Evolutionary conservation across 2,113 vertebrate species (phyloP).

Genomic region (Mionectes macconnelli): DNA sequence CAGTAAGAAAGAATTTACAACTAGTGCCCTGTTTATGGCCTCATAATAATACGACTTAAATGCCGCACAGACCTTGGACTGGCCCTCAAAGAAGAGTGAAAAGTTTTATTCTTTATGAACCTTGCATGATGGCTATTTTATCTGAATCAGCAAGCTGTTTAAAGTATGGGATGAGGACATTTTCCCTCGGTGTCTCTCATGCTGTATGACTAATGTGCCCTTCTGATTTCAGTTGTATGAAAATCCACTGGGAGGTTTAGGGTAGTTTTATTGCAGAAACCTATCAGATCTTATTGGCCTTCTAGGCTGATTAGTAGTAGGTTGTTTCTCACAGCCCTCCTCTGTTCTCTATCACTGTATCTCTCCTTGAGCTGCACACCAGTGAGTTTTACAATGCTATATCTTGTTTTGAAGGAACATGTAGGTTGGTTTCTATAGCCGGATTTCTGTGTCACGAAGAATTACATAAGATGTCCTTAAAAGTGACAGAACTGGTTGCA

Average conservation of each 20-base stretch:
- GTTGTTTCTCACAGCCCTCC: neutral
- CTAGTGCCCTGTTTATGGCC: neutral
- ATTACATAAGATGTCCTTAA: neutral
- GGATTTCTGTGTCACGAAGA: neutral
- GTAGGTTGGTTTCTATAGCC: neutral
- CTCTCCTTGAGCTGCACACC: neutral
- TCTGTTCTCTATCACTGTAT: neutral
- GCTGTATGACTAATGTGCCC: constrained; percentile 31
- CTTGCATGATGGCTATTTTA: constrained; percentile 35
- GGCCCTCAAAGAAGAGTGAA: neutral
- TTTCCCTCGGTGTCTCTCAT: neutral
- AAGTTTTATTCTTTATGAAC: constrained; percentile 40
- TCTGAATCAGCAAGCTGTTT: constrained; percentile 28
- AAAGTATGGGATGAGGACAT: neutral
- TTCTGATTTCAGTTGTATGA: constrained; percentile 46
- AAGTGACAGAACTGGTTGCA: neutral
- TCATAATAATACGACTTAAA: neutral
- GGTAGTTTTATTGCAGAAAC: constrained; percentile 38
- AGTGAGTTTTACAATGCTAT: neutral
- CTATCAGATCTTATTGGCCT: constrained; percentile 33
- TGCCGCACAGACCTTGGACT: constrained; percentile 21
- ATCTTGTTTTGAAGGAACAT: neutral
- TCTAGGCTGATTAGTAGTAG: constrained; percentile 12
- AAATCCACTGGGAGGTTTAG: constrained; percentile 51
- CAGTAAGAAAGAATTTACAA: constrained; percentile 43